Evolutionary conservation across 2,797 vertebrate genomes (phyloP).

Genomic region (Cirrhinus molitorella): DNA sequence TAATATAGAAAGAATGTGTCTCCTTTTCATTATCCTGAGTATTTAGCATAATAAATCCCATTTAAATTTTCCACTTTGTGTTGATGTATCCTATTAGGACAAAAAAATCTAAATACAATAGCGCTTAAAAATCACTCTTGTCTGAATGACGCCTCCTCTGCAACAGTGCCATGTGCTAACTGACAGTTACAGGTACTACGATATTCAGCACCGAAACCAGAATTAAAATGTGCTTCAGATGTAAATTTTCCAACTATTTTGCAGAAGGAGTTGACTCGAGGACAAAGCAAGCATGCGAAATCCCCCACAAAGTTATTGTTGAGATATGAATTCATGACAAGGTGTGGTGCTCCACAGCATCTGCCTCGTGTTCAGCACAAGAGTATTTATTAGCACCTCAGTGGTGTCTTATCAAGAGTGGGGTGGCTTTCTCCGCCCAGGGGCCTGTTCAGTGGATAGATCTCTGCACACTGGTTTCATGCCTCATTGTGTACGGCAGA

Average conservation of each 20-base stretch:
- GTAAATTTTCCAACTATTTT: conserved; percentile 5
- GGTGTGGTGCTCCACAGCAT: conserved; percentile 35
- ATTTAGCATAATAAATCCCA: conserved; percentile 33
- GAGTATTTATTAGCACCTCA: conserved; percentile 44
- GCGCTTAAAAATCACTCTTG: neutral
- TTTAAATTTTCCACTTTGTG: neutral
- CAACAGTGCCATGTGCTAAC: conserved; percentile 17
- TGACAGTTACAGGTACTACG: neutral
- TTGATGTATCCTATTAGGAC: neutral
- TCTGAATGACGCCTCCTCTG: conserved; percentile 23
- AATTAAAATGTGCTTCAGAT: neutral
- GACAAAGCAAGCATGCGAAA: conserved; percentile 34
- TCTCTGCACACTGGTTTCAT: conserved; percentile 49
- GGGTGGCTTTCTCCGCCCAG: conserved; percentile 50
- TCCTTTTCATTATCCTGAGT: neutral
- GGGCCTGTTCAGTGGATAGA: conserved; percentile 48
- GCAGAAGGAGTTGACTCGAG: conserved; percentile 42
- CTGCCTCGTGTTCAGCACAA: conserved; percentile 30
- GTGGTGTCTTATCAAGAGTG: conserved; percentile 52
- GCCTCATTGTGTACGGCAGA: conserved; percentile 59
- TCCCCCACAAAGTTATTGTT: conserved; percentile 17
- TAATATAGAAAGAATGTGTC: neutral
- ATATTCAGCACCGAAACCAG: conserved; percentile 12
- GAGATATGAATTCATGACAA: conserved; percentile 12
- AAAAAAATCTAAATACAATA: neutral